Evolutionary conservation across 2,797 vertebrate genomes (phyloP), one percentile per base, ranked within the genome.

Genomic region (Euphonia xanthogaster): DNA sequence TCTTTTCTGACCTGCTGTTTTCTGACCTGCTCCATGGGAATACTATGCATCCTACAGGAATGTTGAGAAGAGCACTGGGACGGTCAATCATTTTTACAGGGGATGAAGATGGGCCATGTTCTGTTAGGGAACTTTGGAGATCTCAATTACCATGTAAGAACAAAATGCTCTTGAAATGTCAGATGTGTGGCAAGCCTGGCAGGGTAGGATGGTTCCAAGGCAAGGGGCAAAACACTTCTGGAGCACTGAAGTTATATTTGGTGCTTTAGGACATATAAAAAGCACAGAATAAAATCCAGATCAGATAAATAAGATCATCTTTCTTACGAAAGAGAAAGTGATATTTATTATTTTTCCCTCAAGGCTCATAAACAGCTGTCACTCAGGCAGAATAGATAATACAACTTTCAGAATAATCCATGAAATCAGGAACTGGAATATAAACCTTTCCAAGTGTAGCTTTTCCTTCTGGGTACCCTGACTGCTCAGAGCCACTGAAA

Each of bases 311-410:
- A 81, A 85, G 51, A 88, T 93, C 31, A 86, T 83, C 54, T 91
- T 91, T 61, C 47, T 76, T 53, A 86, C 44, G 33, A 81, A 94
- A 83, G 57, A 94, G 72, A 66, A 94, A 90, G 71, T 61, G 45
- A 74, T 93, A 87, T 88, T 92, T 94, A 84, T 35, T 82, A 63
- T 81, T 91, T 94, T 62, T 85, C 86, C 86, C 83, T 88, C 63
- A 85, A 79, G 94, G 80, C 47, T 95, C 94, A 90, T 70, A 75
- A 93, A 74, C 65, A 93, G 68, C 70, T 97, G 88, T 60, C 90
- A 82, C 55, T 93, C 55, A 73, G 55, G 48, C 75, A 76, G 57
- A 93, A 71, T 30, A 95, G 65, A 85, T 77, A 95, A 80, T 57
- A 73, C 19, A 51, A 88, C 9, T 75, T 85, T 72, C 39, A 83